phyloP scores from a whole-genome alignment of 1,140 invertebrate species.

The Zaprionus ornatus region DNA sequence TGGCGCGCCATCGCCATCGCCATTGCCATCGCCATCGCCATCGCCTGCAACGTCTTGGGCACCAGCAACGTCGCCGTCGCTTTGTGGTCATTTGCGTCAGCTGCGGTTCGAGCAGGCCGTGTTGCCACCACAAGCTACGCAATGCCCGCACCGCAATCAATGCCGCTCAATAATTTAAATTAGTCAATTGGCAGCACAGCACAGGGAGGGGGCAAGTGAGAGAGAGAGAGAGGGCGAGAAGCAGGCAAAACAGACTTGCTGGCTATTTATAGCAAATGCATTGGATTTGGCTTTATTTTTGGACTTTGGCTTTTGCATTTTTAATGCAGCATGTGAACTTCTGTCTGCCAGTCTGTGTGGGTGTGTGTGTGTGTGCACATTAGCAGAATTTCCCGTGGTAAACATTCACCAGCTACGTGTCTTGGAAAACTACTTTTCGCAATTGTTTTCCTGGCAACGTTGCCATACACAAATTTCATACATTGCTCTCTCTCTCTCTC shows the following conservation, averaged over 20 bases:
- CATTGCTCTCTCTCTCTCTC: slow-evolving; percentile 3
- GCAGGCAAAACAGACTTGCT: background rate
- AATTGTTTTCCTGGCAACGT: slow-evolving; percentile 77
- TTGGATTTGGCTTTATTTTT: slow-evolving; percentile 39
- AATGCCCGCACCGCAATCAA: slow-evolving; percentile 51
- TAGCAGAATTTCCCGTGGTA: slow-evolving; percentile 72
- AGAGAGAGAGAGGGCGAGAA: background rate
- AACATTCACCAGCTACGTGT: slow-evolving; percentile 69
- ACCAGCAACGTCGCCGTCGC: background rate
- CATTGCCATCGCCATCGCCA: slow-evolving; percentile 20
- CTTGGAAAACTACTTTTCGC: slow-evolving; percentile 77
- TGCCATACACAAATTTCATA: slow-evolving; percentile 62
- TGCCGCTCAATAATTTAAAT: slow-evolving; percentile 77
- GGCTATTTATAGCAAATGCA: slow-evolving; percentile 23
- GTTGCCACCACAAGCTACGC: background rate
- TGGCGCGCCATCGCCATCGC: slow-evolving; percentile 36
- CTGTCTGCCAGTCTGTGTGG: background rate
- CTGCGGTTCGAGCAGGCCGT: background rate
- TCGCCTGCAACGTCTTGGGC: background rate
- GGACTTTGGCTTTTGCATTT: slow-evolving; percentile 50
- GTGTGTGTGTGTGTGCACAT: slow-evolving; percentile 38
- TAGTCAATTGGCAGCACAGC: slow-evolving; percentile 11
- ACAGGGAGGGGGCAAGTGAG: background rate
- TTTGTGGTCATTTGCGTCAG: slow-evolving; percentile 67
- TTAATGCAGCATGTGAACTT: slow-evolving; percentile 15